Evolutionary conservation across 53 echinoderm and acorn worm species (phyloP), one percentile per base, ranked within the genome.

Genomic region (Luidia sarsii): DNA sequence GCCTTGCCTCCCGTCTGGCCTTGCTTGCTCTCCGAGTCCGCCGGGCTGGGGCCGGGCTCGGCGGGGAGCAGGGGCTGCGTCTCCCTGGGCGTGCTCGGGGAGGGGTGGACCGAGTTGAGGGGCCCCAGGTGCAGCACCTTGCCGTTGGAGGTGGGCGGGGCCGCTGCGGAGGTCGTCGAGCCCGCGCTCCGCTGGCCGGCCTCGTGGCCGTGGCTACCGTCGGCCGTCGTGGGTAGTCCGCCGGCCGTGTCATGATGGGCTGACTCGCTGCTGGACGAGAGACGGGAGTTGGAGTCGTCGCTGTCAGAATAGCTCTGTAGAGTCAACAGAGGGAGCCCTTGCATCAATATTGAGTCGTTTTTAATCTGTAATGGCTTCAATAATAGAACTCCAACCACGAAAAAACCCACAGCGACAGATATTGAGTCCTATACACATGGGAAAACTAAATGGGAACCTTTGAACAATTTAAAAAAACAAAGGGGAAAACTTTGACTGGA

Each of bases 41-140:
- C 23, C 4, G 63, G 64, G 8, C 64, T 65, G 64, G 64, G 71
- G 8, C 64, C 30, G 31, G 34, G 52, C 50, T 84, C 67, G 27
- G 70, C 39, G 1, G 46, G 21, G 13, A 84, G 57, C 31, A 84
- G 19, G 13, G 84, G 84, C 25, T 71, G 72, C 16, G 64, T 84
- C 23, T 84, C 84, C 14, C 84, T 62, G 38, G 67, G 84, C 22
- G 69, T 84, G 1, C 68, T 57, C 4, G 84, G 84, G 24, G 84
- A 84, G 11, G 84, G 84, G 30, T 84, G 84, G 29, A 84, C 64
- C 0, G 84, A 84, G 59, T 84, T 84, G 64, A 73, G 64, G 19
- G 63, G 72, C 3, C 64, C 73, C 3, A 84, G 51, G 39, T 73
- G 84, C 73, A 84, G 48, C 18, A 73, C 71, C 37, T 84, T 84